Base-by-base conservation (phyloP, 2,888 invertebrate genomes). In the Mystacides longicornis region DNA sequence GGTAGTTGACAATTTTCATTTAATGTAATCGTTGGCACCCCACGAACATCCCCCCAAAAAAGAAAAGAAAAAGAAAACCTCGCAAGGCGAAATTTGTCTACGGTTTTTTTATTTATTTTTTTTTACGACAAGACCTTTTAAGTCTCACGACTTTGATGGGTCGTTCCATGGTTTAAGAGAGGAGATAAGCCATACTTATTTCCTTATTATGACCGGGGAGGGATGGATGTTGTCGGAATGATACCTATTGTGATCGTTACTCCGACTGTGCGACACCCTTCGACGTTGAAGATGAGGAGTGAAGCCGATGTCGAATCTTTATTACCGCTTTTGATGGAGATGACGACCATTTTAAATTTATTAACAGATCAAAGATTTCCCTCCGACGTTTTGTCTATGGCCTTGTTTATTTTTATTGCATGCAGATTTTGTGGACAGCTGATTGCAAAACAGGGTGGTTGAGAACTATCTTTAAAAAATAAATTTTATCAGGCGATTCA, bases 131-230 rank as follows among this genome's bases (percentile, higher is more conserved):
- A 46, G 60, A 60, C 60, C 60, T 60, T 60, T 60, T 60, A 60
- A 60, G 60, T 60, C 60, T 58, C 57, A 60, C 60, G 60, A 58
- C 55, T 60, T 58, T 60, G 60, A 60, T 60, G 60, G 60, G 58
- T 50, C 60, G 56, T 60, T 59, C 31, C 51, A 58, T 46, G 56
- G 58, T 55, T 56, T 60, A 58, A 58, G 54, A 56, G 58, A 55
- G 52, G 58, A 60, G 60, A 60, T 60, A 60, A 60, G 60, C 60
- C 50, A 49, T 55, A 56, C 60, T 60, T 60, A 60, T 60, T 58
- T 53, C 53, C 58, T 60, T 60, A 60, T 60, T 60, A 60, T 60
- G 60, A 60, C 54, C 56, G 56, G 58, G 60, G 60, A 58, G 60
- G 60, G 58, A 33, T n/a, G n/a, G 14, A 37, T 51, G 54, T 33